These are phyloP conservation scores for Germaria angustata DNA, from an alignment of 2,888 invertebrate species.

Conservation along the genomic window DNA sequence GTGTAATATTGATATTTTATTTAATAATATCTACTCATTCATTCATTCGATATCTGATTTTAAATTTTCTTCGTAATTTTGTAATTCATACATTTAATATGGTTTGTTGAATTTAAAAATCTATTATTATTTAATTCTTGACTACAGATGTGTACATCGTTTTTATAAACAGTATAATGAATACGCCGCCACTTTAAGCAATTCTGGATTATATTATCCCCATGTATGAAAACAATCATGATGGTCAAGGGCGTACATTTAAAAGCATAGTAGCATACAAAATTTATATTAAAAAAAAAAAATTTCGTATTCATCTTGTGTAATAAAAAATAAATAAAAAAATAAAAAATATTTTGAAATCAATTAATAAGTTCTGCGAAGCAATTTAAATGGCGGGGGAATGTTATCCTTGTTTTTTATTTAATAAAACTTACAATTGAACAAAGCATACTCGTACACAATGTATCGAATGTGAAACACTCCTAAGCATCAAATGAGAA, in stretches of 20 bases:
- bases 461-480: too few species aligned
- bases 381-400: not conserved
- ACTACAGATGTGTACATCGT: slow-evolving; percentile 1
- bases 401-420: too few species aligned
- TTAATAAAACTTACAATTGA: too few species aligned
- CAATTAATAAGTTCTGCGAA: too few species aligned
- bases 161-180: slow-evolving; percentile 12
- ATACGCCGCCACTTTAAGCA: not conserved
- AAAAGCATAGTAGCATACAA: slow-evolving; percentile 18
- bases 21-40: slow-evolving; percentile 9
- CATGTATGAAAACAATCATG: slow-evolving; percentile 4
- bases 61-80: not conserved
- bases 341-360: too few species aligned
- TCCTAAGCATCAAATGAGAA: too few species aligned
- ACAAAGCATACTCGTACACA: too few species aligned
- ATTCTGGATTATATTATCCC: slow-evolving; percentile 39
- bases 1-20: not conserved
- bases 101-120: slow-evolving; percentile 39
- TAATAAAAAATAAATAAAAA: slow-evolving; percentile 1
- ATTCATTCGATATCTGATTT: slow-evolving; percentile 17
- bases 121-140: slow-evolving; percentile 29
- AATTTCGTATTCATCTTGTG: slow-evolving; percentile 17
- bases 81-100: slow-evolving; percentile 5
- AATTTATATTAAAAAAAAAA: not conserved
- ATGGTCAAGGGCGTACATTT: slow-evolving; percentile 51